Percentiles rank a stretch among this genome's conserved stretches.
These are phyloP conservation scores for Coleophora flavipennella DNA, from an alignment of 2,888 invertebrate genomes.

Conservation along the genomic window DNA sequence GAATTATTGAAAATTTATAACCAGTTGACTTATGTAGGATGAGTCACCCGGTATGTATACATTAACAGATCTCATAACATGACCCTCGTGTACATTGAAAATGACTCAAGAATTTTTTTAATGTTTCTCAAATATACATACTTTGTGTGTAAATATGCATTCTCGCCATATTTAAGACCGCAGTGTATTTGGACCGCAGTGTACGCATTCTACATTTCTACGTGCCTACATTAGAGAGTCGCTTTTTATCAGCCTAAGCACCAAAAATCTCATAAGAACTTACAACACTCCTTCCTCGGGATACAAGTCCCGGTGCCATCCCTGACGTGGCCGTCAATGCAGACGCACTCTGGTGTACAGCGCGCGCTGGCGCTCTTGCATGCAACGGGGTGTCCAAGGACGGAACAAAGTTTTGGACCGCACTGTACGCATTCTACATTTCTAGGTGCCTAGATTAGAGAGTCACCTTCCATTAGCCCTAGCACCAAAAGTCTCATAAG, in stretches of 20 bases:
- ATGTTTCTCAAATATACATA: too few species aligned
- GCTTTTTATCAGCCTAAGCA: neutral
- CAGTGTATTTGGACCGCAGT: constrained; percentile 49
- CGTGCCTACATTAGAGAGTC: neutral
- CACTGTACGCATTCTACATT: constrained; percentile 38
- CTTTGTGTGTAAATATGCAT: too few species aligned
- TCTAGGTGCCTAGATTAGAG: neutral
- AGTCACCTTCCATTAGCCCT: neutral
- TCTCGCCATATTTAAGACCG: too few species aligned
- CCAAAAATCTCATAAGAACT: constrained; percentile 13
- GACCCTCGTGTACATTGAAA: too few species aligned
- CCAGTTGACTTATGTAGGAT: too few species aligned
- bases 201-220: constrained; percentile 33
- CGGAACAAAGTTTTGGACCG: constrained; percentile 42
- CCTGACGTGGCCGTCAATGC: constrained; percentile 39
- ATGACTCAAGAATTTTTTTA: too few species aligned
- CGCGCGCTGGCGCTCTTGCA: constrained; percentile 33
- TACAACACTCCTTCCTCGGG: constrained; percentile 33
- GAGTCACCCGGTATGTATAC: too few species aligned
- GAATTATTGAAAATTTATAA: too few species aligned
- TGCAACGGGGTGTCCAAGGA: constrained; percentile 36
- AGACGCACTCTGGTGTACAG: constrained; percentile 44
- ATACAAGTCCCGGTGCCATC: constrained; percentile 36
- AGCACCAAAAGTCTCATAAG: neutral
- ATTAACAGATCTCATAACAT: too few species aligned